phyloP scores from a whole-genome alignment of 2,797 vertebrate genomes.

The Chelmon rostratus region DNA sequence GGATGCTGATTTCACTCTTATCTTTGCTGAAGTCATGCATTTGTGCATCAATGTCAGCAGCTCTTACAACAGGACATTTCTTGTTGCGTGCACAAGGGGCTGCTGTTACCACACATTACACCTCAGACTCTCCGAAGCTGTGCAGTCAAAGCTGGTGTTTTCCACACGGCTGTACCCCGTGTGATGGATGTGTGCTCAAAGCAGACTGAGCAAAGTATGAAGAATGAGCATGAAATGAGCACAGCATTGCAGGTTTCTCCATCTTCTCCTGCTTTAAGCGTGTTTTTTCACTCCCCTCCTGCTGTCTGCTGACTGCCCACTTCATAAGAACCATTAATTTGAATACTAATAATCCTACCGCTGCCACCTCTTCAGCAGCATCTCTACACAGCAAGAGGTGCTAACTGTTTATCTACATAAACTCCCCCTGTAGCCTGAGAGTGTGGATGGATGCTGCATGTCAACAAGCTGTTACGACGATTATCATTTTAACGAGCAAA shows the following conservation, averaged over 20 bases:
- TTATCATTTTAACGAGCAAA: slow-evolving; percentile 30
- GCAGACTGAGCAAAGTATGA: slow-evolving; percentile 33
- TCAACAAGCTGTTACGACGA: slow-evolving; percentile 50
- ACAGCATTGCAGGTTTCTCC: slow-evolving; percentile 32
- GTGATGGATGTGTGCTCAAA: slow-evolving; percentile 40
- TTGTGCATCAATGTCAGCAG: slow-evolving; percentile 15
- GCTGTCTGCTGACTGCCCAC: slow-evolving; percentile 12
- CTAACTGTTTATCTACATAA: slow-evolving; percentile 56
- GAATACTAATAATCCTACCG: slow-evolving; percentile 29
- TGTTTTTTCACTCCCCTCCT: background rate
- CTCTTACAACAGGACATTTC: slow-evolving; percentile 43
- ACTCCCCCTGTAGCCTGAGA: slow-evolving; percentile 14
- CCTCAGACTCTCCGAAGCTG: slow-evolving; percentile 3
- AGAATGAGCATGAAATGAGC: slow-evolving; percentile 44
- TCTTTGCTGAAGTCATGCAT: slow-evolving; percentile 27
- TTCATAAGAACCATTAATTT: slow-evolving; percentile 26
- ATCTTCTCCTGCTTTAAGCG: background rate
- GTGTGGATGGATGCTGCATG: slow-evolving; percentile 17
- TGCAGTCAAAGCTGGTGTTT: slow-evolving; percentile 8
- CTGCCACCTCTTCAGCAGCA: slow-evolving; percentile 39
- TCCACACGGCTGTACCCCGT: slow-evolving; percentile 23
- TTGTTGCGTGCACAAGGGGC: slow-evolving; percentile 70
- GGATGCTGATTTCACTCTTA: slow-evolving; percentile 25
- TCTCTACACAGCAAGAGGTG: slow-evolving; percentile 46
- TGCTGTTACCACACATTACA: slow-evolving; percentile 69